Evolutionary conservation across 2,888 invertebrate species (phyloP), one percentile per base, ranked within the genome.

Genomic region (Dynastes hyllus): DNA sequence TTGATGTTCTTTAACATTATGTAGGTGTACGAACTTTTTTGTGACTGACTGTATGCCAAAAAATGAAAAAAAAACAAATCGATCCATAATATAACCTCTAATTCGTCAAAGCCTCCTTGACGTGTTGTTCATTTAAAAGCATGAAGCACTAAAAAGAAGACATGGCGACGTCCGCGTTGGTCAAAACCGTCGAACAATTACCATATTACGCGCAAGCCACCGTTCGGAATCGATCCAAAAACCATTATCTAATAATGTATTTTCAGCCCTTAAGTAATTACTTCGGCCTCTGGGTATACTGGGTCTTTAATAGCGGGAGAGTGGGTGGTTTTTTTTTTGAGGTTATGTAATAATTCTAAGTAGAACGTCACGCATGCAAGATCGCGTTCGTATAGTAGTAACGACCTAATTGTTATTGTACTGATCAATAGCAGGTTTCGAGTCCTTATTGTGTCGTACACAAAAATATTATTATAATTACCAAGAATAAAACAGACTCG

Each of bases 141-240:
- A 16, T 16, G 5, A 58, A 22, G 22, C 55, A 58, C n/a, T 58
- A 9, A 58, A 58, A 9, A 58, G 55, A 45, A 45, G 45, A 45
- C 11, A 11, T 8, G 45, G 11, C 45, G 45, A 45, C 16, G 55
- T 58, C 13, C 11, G n/a, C 85, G 84, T 82, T 83, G 81, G 73
- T 80, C 84, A 83, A 86, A 87, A 86, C 85, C 84, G 81, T 40
- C 16, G 66, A 16, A 66, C 66, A 67, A 67, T 67, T 67, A 67
- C 66, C 66, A 67, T 67, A 67, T 67, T 67, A 67, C 66, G 1
- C 66, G 16, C 50, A 2, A 16, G 66, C 40, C 40, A 67, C 45
- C 22, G 45, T 58, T 58, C 16, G 40, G 50, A 45, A 45, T 67
- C 66, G 66, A 67, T 67, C 66, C 40, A 40, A 58, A 58, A 67